Evolutionary conservation across 2,113 vertebrate genomes (phyloP).

Genomic region (Thomomys bottae): DNA sequence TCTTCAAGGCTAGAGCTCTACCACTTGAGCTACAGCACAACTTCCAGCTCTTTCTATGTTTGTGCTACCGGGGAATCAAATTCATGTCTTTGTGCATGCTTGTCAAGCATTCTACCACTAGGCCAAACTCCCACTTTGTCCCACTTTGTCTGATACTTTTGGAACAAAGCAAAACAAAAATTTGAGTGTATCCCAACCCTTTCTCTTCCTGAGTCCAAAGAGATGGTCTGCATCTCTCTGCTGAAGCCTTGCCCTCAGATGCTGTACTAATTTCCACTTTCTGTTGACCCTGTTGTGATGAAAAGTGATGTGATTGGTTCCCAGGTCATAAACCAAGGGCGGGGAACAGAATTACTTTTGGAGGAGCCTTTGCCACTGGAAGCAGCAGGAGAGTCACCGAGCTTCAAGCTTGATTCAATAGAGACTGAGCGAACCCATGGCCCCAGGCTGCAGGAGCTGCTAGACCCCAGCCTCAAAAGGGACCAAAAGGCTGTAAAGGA

Average conservation of each 20-base stretch:
- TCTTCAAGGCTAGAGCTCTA: no score
- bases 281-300: slow-evolving; percentile 59
- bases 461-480: slow-evolving; percentile 78
- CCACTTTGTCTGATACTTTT: background rate
- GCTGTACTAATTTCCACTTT: slow-evolving; percentile 37
- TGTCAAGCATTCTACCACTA: no score
- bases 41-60: no score
- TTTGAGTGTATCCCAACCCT: background rate
- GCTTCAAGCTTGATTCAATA: slow-evolving; percentile 81
- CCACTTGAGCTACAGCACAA: no score
- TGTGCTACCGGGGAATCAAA: no score
- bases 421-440: slow-evolving; percentile 80
- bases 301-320: slow-evolving; percentile 81
- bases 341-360: slow-evolving; percentile 78
- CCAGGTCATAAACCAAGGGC: slow-evolving; percentile 81
- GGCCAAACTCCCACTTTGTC: no score
- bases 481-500: slow-evolving; percentile 80
- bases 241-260: slow-evolving; percentile 39
- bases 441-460: slow-evolving; percentile 80
- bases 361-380: slow-evolving; percentile 79
- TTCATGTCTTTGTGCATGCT: no score
- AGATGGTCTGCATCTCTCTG: background rate
- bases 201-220: background rate
- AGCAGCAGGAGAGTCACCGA: slow-evolving; percentile 78
- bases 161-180: background rate